Conservation (phyloP, 35 echinoderm and acorn worm species). For the Nesometra sesokonis region DNA sequence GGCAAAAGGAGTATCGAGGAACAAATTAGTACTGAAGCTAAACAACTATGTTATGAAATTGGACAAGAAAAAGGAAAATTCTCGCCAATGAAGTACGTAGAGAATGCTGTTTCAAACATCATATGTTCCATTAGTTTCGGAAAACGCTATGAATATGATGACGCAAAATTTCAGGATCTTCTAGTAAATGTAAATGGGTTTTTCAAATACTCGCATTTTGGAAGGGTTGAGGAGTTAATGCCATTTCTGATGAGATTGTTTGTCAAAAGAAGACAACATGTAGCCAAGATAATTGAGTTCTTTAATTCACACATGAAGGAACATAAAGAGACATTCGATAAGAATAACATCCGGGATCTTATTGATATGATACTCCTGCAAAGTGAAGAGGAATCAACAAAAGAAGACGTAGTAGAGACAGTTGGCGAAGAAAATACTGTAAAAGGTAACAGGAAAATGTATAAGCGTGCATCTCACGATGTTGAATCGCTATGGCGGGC, state of each 20-base stretch:
- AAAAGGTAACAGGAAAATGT: neutral
- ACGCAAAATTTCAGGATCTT: conserved; percentile 42
- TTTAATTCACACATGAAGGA: neutral
- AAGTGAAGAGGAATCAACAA: neutral
- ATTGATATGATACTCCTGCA: conserved; percentile 21
- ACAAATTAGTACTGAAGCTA: conserved; percentile 30
- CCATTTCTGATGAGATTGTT: neutral
- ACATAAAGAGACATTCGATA: conserved; percentile 3
- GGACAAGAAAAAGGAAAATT: conserved; percentile 16
- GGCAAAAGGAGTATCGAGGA: conserved; percentile 41
- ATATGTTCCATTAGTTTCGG: conserved; percentile 54
- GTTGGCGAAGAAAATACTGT: neutral
- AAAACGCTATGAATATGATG: conserved; percentile 39
- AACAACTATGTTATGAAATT: conserved; percentile 10
- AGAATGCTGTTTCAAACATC: conserved; percentile 52
- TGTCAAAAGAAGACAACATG: neutral
- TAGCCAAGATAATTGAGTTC: neutral
- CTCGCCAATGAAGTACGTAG: neutral
- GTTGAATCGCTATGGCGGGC: neutral
- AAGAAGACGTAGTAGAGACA: neutral
- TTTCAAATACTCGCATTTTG: neutral
- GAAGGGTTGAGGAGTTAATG: neutral
- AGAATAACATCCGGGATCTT: conserved; percentile 22
- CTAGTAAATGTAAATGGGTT: neutral
- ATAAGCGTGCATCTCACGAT: neutral